Conservation (phyloP, 2,888 invertebrate species). For the Chymomyza caudatula region DNA sequence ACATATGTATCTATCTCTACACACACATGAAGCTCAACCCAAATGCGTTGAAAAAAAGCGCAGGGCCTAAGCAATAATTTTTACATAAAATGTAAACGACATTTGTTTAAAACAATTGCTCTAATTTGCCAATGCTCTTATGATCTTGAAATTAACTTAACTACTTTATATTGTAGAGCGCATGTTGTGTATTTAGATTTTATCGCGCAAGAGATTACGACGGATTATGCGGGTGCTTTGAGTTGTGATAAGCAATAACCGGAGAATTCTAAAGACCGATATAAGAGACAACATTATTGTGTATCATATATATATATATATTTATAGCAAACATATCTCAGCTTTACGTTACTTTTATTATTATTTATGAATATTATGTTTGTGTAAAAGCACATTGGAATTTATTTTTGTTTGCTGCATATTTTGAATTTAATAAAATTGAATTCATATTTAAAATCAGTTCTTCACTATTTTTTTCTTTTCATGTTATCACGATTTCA, state of each 20-base stretch:
- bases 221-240: constrained; percentile 3
- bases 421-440: constrained; percentile 48
- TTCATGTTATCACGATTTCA: neutral
- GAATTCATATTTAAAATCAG: constrained; percentile 25
- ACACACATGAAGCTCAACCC: neutral
- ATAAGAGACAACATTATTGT: constrained; percentile 23
- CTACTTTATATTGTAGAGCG: constrained; percentile 22
- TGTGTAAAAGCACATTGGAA: constrained; percentile 20
- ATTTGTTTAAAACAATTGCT: neutral
- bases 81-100: neutral
- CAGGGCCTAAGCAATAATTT: constrained; percentile 11
- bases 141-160: constrained; percentile 28
- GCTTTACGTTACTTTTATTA: neutral
- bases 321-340: neutral
- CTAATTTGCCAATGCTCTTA: constrained; percentile 31
- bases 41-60: constrained; percentile 24
- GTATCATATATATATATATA: constrained; percentile 4
- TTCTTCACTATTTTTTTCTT: neutral
- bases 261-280: neutral
- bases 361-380: constrained; percentile 16
- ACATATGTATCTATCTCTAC: neutral
- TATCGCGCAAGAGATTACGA: constrained; percentile 15
- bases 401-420: constrained; percentile 19
- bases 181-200: constrained; percentile 16
- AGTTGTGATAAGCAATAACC: constrained; percentile 28